Base-by-base conservation (phyloP, 2,113 vertebrate species). In the Rhynchomys soricoides region DNA sequence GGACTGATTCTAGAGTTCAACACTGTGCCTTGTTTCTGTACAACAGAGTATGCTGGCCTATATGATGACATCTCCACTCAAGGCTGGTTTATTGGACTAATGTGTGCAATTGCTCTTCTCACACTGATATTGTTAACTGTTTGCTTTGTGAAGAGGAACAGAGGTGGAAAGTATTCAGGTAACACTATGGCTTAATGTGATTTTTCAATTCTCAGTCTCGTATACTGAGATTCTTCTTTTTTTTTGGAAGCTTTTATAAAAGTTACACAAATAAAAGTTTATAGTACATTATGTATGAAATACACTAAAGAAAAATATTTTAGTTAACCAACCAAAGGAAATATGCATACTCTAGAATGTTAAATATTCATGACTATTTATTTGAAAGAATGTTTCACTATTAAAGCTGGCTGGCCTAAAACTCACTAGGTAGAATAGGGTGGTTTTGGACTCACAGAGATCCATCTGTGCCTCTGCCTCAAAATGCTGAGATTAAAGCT, bases 131-230 rank as follows among this genome's bases (percentile, higher is more conserved):
- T 99, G 97, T 97, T 99, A 64, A 99, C 99, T 1, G 95, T 99
- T 91, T 99, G 99, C 98, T 99, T 99, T 96, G 99, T 99, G 98
- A 99, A 99, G 98, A 99, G 99, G 96, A 99, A 99, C 96, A 99
- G 99, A 98, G 99, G 99, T 96, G 99, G 99, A 34, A 99, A 99
- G 98, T 99, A 99, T 86, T 99, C 99, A 82, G 99, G 99, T 99
- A 99, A 97, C 82, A 88, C 24, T 55, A 40, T 73, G 90, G 79
- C 59, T 94, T 85, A 24, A 62, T 16, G 0, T 26, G 48, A 52
- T 74, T 91, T 91, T 45, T 16, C 16, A 74, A 37, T 15, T 45
- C 31, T 59, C 12, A 16, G 12, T 40, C 55, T 57, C 0, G 0
- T 59, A 79, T 40, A 26, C 37, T 24, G 21, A 21, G 79, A 40